A percentile compares a stretch with the other conserved stretches of the same genome.
Evolutionary conservation across 2,888 invertebrate genomes (phyloP).

Genomic region (Hesperia comma): DNA sequence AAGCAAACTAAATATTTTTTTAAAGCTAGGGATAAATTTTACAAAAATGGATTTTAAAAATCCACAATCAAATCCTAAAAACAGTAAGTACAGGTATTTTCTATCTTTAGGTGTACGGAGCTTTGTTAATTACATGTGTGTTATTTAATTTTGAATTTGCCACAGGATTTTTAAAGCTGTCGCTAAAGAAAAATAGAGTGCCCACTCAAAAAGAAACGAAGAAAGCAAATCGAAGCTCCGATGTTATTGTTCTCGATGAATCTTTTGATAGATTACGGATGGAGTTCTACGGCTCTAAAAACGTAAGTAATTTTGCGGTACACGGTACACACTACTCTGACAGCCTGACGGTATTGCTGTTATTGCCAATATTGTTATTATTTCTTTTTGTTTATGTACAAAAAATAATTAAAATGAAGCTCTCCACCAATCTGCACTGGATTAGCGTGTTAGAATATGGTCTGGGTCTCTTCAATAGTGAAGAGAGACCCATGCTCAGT

Average conservation of each 20-base stretch:
- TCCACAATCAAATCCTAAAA: constrained; percentile 52
- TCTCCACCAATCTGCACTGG: no score
- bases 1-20: no score
- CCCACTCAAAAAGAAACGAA: constrained; percentile 51
- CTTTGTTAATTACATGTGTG: not conserved
- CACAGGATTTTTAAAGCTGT: constrained; percentile 68
- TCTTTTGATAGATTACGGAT: constrained; percentile 65
- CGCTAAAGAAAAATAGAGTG: constrained; percentile 68
- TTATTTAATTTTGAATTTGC: constrained; percentile 33
- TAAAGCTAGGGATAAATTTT: not conserved
- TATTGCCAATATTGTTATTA: no score
- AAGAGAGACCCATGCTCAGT: no score
- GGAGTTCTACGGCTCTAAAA: constrained; percentile 51
- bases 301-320: constrained; percentile 62
- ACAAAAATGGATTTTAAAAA: constrained; percentile 58
- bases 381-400: no score
- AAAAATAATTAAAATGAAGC: no score
- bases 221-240: constrained; percentile 59
- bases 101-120: not conserved
- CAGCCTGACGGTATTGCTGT: no score
- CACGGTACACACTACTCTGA: no score
- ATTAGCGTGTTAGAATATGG: no score
- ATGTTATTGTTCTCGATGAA: constrained; percentile 70
- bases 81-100: constrained; percentile 54
- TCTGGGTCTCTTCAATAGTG: no score